Evolutionary conservation across 1,140 invertebrate species (phyloP).

Genomic region (Streblospio benedicti): DNA sequence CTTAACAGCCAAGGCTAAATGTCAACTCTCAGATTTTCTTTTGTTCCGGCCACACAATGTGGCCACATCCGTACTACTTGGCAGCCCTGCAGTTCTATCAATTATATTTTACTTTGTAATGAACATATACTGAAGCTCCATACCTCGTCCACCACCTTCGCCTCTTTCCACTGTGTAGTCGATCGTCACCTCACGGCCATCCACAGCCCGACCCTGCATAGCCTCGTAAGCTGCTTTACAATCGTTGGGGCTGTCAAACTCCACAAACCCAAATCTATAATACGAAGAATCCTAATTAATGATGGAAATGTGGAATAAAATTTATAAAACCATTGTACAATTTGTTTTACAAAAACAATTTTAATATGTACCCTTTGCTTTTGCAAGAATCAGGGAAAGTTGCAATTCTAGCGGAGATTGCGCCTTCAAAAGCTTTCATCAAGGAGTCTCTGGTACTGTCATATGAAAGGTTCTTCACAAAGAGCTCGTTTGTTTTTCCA

Average conservation of each 20-base stretch:
- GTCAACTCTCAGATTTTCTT: too few species aligned
- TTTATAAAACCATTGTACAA: too few species aligned
- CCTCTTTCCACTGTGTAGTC: slow-evolving; percentile 24
- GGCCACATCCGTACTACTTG: too few species aligned
- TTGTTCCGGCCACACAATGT: too few species aligned
- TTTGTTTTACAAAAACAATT: too few species aligned
- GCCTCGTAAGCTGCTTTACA: slow-evolving; percentile 26
- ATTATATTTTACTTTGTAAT: not conserved
- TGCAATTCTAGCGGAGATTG: slow-evolving; percentile 9
- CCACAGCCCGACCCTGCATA: slow-evolving; percentile 29
- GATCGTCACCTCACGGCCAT: slow-evolving; percentile 27
- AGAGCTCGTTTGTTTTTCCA: slow-evolving; percentile 27
- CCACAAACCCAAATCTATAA: slow-evolving; percentile 37
- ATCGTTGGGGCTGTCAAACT: slow-evolving; percentile 27
- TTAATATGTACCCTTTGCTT: slow-evolving; percentile 19
- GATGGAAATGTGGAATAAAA: not conserved
- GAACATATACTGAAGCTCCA: not conserved
- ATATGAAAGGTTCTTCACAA: slow-evolving; percentile 27
- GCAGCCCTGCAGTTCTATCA: too few species aligned
- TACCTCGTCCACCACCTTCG: not conserved
- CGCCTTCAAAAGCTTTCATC: slow-evolving; percentile 22
- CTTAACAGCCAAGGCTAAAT: too few species aligned
- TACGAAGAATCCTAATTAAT: not conserved
- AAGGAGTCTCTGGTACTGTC: slow-evolving; percentile 18
- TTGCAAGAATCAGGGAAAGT: slow-evolving; percentile 14